Base-by-base conservation (phyloP, 2,888 invertebrate genomes). In the Cephus runcator region DNA sequence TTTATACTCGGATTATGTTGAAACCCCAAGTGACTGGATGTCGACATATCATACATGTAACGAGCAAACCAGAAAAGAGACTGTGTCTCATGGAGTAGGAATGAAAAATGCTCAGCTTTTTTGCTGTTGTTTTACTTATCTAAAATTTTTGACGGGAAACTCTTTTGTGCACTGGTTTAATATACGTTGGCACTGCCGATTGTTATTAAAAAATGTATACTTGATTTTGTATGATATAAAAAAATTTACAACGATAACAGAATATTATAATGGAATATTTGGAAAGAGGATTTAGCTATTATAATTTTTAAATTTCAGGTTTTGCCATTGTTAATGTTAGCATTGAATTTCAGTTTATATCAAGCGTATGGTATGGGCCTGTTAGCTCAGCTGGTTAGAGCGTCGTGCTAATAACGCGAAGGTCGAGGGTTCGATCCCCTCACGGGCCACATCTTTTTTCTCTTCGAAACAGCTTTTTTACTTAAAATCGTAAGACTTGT, bases 331-430 rank as follows among this genome's bases (percentile, higher is more conserved):
- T 15, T 40, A 2, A 40, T 15, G 15, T 15, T 40, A 2, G 1
- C 6, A 2, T 40, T 40, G 6, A 40, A 40, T 40, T 40, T 15
- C 4, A 15, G 6, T 15, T 15, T 15, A 40, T 40, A 6, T 40
- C 1, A 15, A 2, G 0, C 2, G 0, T 40, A 6, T 15, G 0
- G 1, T 15, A 40, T 15, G 6, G 40, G 40, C 40, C 40, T 40
- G 40, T 88, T 89, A 89, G 88, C 88, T 89, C 87, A 89, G 87
- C 84, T 87, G 87, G 89, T 88, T 87, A 88, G 88, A 89, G 87
- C 88, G 87, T 88, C 86, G 88, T 88, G 87, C 87, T 89, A 89
- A 88, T 89, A 88, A 89, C 87, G 88, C 88, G 87, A 88, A 88
- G 86, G 87, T 88, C 88, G 87, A 81, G 87, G 87, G 88, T 89